Evolutionary conservation across 2,113 vertebrate species (phyloP), one percentile per base, ranked within the genome.

Genomic region (Megaptera novaeangliae): DNA sequence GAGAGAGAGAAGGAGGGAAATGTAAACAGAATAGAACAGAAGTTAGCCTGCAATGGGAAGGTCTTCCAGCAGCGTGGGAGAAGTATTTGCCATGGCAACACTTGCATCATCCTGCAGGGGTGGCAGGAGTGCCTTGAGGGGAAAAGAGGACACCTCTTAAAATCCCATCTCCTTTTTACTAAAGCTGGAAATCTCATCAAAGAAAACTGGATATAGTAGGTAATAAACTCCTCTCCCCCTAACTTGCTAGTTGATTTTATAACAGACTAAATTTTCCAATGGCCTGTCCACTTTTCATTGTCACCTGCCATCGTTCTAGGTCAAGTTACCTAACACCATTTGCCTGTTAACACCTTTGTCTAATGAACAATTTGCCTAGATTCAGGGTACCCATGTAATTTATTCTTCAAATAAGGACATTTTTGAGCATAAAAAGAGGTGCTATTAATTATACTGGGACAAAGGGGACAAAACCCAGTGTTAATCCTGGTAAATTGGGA

Each of bases 51-150:
- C 94, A 41, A 25, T 44, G 84, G 92, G 97, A 98, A 98, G 82
- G 93, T 97, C 97, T 98, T 98, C 63, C 92, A 97, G 78, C 91
- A 98, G 98, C 36, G 94, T 82, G 94, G 94, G 91, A 97, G 96
- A 91, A 95, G 95, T 91, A 96, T 98, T 98, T 98, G 95, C 98
- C 95, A 96, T 98, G 97, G 97, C 97, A 98, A 98, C 97, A 98
- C 97, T 96, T 89, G 59, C 89, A 94, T 98, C 96, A 95, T 91
- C 96, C 94, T 98, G 93, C 80, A 52, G 75, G 94, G 74, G 87
- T 98, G 78, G 94, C 94, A 97, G 94, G 94, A 81, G 97, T 75
- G 85, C 96, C 49, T 98, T 77, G 29, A 92, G 86, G 97, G 87
- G 75, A 97, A 94, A 89, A 88, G 94, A 98, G 85, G 93, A 94